Evolutionary conservation across 2,797 vertebrate genomes (phyloP), one percentile per base, ranked within the genome.

Genomic region (Protonibea diacanthus): DNA sequence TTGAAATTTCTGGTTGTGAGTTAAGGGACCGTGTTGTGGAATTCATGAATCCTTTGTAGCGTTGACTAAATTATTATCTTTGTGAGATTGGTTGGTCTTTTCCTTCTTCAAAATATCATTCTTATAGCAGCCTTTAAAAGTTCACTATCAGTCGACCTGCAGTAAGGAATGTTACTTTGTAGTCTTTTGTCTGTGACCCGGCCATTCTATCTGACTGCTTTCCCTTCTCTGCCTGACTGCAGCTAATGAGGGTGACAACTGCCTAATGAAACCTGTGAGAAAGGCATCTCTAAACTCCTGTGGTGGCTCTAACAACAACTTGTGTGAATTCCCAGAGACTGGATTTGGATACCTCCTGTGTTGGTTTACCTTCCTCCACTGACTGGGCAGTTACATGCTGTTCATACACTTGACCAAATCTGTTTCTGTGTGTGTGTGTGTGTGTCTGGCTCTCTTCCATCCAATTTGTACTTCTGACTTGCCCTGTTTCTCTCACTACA

Each of bases 201-300:
- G 57, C 38, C 57, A 33, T 84, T 88, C 81, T 83, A 15, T 84
- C 17, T 75, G 74, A 82, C 86, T 69, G 82, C 87, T 68, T 66
- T 74, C 51, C 58, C 61, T 74, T 70, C 70, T 88, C 82, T 60
- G 69, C 68, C 72, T 27, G 18, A 52, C 72, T 74, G 83, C 69
- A 52, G 66, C 74, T 87, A 85, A 90, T 87, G 86, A 86, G 78
- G 82, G 55, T 29, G 88, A 89, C 74, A 56, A 78, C 75, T 83
- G 82, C 65, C 79, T 72, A 71, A 44, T 75, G 59, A 74, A 80
- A 81, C 64, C 70, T 86, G 89, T 90, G 84, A 89, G 87, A 91
- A 91, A 83, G 56, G 62, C 74, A 48, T 55, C 58, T 59, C 80
- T 84, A 82, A 89, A 86, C 86, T 86, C 81, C 75, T 73, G 78